Evolutionary conservation across 2,797 vertebrate genomes (phyloP).

Genomic region (Odontamblyopus lacepedii): DNA sequence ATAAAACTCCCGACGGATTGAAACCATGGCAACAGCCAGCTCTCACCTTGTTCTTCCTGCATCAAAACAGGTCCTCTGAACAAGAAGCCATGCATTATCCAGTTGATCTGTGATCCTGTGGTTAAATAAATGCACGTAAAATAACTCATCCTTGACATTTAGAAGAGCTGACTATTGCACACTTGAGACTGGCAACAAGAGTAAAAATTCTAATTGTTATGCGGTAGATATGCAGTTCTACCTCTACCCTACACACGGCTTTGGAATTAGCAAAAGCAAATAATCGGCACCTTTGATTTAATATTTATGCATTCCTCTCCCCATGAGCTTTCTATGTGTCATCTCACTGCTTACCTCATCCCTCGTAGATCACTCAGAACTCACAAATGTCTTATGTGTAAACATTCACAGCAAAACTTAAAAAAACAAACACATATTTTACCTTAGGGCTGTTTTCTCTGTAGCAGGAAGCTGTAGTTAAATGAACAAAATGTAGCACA

Average conservation of each 20-base stretch:
- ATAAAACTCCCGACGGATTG: constrained; percentile 45
- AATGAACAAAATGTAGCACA: constrained; percentile 29
- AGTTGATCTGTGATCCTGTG: constrained; percentile 22
- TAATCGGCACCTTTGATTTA: constrained; percentile 65
- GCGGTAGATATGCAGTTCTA: not conserved
- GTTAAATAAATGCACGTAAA: constrained; percentile 25
- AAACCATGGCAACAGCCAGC: constrained; percentile 67
- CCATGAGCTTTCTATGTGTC: constrained; percentile 37
- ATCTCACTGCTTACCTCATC: constrained; percentile 28
- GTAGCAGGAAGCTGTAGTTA: constrained; percentile 12
- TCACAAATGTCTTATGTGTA: constrained; percentile 40
- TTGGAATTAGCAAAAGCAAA: constrained; percentile 10
- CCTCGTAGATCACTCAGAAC: constrained; percentile 36
- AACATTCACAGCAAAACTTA: constrained; percentile 30
- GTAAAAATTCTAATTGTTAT: not conserved
- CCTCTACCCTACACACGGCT: not conserved
- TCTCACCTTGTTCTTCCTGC: constrained; percentile 23
- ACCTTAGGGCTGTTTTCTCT: constrained; percentile 31
- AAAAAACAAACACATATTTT: constrained; percentile 23
- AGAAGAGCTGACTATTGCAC: constrained; percentile 1
- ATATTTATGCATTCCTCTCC: constrained; percentile 67
- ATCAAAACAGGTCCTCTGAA: constrained; percentile 22
- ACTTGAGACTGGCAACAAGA: not conserved
- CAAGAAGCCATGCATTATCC: constrained; percentile 34
- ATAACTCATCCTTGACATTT: constrained; percentile 31